phyloP scores from a whole-genome alignment of 2,113 vertebrate species.

The Neolamprologus tretocephalus region DNA sequence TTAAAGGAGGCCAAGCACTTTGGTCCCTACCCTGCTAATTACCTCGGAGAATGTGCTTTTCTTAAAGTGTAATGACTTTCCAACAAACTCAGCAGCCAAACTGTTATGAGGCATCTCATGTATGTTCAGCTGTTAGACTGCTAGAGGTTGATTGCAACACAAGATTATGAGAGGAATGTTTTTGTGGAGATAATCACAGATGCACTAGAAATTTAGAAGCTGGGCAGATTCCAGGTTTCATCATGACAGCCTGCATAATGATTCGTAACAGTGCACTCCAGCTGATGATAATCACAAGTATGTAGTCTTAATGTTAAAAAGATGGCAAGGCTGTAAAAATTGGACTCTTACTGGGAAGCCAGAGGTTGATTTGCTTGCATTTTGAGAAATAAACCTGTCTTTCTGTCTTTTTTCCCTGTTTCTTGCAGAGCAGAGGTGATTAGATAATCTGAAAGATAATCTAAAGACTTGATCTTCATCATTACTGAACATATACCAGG shows the following conservation, averaged over 20 bases:
- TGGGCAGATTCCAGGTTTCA: not conserved
- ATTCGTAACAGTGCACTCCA: not conserved
- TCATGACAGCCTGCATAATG: not conserved
- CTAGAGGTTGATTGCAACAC: not conserved
- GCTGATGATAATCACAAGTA: not conserved
- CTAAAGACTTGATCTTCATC: not conserved
- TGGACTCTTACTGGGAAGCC: conserved; percentile 42
- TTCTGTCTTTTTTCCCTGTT: not conserved
- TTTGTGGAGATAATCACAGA: not conserved
- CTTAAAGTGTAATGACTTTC: not conserved
- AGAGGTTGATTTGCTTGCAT: conserved; percentile 71
- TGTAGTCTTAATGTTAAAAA: not conserved
- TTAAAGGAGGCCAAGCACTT: not conserved
- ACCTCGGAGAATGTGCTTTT: not conserved
- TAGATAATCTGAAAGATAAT: not conserved
- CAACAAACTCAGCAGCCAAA: not conserved
- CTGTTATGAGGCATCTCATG: not conserved
- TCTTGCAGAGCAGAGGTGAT: conserved; percentile 34
- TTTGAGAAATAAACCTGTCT: conserved; percentile 57
- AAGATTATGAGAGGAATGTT: not conserved
- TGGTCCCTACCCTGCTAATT: not conserved
- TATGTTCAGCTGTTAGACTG: not conserved
- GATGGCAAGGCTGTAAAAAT: conserved; percentile 11
- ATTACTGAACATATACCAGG: not conserved
- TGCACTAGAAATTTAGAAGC: not conserved